Base-by-base conservation (phyloP, 2,888 invertebrate genomes). In the Mesoligia furuncula region DNA sequence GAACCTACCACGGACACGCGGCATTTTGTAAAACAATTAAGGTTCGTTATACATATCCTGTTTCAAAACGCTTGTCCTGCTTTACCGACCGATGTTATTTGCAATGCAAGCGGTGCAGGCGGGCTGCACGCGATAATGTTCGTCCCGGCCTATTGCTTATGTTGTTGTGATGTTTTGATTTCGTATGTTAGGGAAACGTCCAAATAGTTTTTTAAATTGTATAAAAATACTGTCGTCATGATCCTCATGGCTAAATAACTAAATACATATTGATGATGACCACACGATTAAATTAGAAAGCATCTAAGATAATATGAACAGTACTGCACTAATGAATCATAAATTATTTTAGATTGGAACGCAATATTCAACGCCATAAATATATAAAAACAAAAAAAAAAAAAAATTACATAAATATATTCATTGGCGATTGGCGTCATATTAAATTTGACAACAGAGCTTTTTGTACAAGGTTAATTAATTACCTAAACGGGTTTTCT, bases 11-110 rank as follows among this genome's bases (percentile, higher is more conserved):
- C 73, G 79, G 36, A 36, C 51, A 69, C 31, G 65, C 62, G 75
- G 83, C 71, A 67, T 73, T 80, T 87, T 79, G 81, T 86, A 70
- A 84, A 80, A 81, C 80, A 85, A 87, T 85, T 84, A 88, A 84
- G 68, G 75, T 80, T 88, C 73, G 72, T 87, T 85, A 80, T 80
- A 76, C 79, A 87, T 84, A 87, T 88, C 88, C 88, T 88, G 88
- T 88, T 88, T 79, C 80, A 70, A 67, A 79, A 87, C 59, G 36
- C 57, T 42, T 73, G 81, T 84, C 85, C 87, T 84, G 87, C 36
- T 78, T 78, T 74, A 36, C 62, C 71, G 66, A 20, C 72, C 64
- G 42, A 61, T 73, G 54, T 75, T 73, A 61, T 87, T 80, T 72
- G 79, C 74, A 74, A 88, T 80, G 77, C 73, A 84, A 66, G 68